A percentile compares a stretch with the other conserved stretches of the same genome.
Conservation (phyloP, 2,113 vertebrate species). For the Ictalurus punctatus region DNA sequence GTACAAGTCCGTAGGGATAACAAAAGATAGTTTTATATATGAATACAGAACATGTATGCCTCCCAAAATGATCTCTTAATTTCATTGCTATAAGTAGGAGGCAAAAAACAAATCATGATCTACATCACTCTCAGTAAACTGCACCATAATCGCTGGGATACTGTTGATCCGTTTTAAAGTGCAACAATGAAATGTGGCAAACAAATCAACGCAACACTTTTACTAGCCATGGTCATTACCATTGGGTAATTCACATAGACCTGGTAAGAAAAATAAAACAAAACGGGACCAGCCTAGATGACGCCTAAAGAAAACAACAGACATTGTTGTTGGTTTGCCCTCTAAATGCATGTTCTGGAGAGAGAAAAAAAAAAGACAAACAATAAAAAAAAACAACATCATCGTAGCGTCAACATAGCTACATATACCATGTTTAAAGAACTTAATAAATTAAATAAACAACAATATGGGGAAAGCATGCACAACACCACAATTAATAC, state of each 20-base stretch:
- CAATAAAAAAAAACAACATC: conserved; percentile 51
- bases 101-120: conserved; percentile 13
- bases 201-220: conserved; percentile 37
- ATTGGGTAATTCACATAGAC: neutral
- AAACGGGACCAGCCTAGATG: neutral
- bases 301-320: neutral
- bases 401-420: conserved; percentile 59
- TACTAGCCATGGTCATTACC: conserved; percentile 29
- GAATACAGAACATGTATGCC: conserved; percentile 20
- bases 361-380: neutral
- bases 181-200: conserved; percentile 45
- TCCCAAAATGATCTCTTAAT: conserved; percentile 31
- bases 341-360: conserved; percentile 4
- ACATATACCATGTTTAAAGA: conserved; percentile 69
- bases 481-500: conserved; percentile 53
- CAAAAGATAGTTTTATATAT: conserved; percentile 33
- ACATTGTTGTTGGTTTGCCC: neutral
- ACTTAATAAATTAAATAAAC: conserved; percentile 78
- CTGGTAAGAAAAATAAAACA: neutral
- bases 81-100: conserved; percentile 8
- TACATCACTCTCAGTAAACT: conserved; percentile 27
- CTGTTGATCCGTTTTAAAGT: conserved; percentile 43
- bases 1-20: conserved; percentile 33
- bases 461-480: conserved; percentile 67
- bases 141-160: conserved; percentile 1